Evolutionary conservation across 1,140 invertebrate genomes (phyloP).

Genomic region (Trachelipus rathkii): DNA sequence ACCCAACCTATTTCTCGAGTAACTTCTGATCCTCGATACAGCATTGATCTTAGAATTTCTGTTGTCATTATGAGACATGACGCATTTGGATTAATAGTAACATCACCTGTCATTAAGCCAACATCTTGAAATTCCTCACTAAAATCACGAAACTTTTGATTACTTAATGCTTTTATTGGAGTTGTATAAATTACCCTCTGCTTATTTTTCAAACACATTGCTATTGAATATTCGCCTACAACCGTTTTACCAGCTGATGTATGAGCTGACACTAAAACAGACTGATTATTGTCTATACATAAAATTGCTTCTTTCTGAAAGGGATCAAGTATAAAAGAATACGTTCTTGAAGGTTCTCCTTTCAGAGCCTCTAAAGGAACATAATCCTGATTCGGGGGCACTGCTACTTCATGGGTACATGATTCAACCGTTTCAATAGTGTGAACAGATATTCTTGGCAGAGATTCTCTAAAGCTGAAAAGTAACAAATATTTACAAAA

Average conservation of each 20-base stretch:
- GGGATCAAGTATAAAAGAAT: conserved; percentile 91
- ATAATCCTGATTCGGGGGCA: conserved; percentile 80
- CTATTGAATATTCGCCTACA: conserved; percentile 85
- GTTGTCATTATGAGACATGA: conserved; percentile 99
- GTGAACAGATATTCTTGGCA: conserved; percentile 72
- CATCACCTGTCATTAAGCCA: conserved; percentile 96
- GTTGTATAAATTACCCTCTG: conserved; percentile 98
- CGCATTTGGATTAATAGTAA: conserved; percentile 96
- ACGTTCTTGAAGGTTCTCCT: conserved; percentile 79
- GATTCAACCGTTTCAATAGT: conserved; percentile 81
- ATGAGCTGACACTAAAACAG: conserved; percentile 96
- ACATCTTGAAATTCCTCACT: conserved; percentile 97
- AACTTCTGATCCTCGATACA: conserved; percentile 95
- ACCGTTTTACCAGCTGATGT: conserved; percentile 99
- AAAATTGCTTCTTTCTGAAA: conserved; percentile 97
- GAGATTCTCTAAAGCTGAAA: conserved; percentile 25
- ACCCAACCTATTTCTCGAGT: conserved; percentile 99
- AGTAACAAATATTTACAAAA: background rate
- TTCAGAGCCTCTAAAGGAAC: conserved; percentile 59
- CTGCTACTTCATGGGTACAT: conserved; percentile 88
- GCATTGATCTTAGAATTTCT: conserved; percentile 98
- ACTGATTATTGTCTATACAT: conserved; percentile 96
- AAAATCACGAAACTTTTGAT: conserved; percentile 99
- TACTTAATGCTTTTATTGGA: conserved; percentile 98
- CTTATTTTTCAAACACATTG: conserved; percentile 64